A percentile compares a stretch with the other conserved stretches of the same genome.
Evolutionary conservation across 2,797 vertebrate genomes (phyloP).

Genomic region (Micrastur ruficollis): DNA sequence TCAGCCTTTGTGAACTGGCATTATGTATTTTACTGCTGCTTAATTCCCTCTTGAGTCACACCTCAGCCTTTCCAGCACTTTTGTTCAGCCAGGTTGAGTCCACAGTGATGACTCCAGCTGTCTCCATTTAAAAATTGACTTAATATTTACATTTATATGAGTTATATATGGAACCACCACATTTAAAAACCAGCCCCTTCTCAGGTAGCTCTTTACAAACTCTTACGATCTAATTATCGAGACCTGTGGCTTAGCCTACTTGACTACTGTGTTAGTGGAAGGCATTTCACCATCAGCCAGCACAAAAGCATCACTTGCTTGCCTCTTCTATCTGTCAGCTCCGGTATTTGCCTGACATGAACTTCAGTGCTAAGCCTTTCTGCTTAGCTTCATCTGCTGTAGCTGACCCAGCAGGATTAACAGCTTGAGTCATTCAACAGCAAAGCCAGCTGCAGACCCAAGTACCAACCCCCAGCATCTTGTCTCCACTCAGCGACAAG

Average conservation of each 20-base stretch:
- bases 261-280: not conserved
- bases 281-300: not conserved
- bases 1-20: not conserved
- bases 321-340: not conserved
- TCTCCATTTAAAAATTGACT: not conserved
- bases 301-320: not conserved
- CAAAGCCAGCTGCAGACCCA: not conserved
- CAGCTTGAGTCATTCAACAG: not conserved
- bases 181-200: not conserved
- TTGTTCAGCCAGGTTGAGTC: not conserved
- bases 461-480: not conserved
- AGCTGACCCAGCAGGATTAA: not conserved
- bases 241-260: not conserved
- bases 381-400: not conserved
- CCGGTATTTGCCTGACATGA: not conserved
- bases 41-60: not conserved
- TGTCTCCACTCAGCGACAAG: not conserved
- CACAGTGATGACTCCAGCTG: not conserved
- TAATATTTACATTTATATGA: not conserved
- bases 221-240: not conserved
- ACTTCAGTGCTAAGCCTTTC: not conserved
- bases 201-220: not conserved
- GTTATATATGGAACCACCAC: not conserved
- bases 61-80: not conserved
- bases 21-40: not conserved